Evolutionary conservation across 2,113 vertebrate genomes (phyloP), one percentile per base, ranked within the genome.

Genomic region (Lanius ludovicianus): DNA sequence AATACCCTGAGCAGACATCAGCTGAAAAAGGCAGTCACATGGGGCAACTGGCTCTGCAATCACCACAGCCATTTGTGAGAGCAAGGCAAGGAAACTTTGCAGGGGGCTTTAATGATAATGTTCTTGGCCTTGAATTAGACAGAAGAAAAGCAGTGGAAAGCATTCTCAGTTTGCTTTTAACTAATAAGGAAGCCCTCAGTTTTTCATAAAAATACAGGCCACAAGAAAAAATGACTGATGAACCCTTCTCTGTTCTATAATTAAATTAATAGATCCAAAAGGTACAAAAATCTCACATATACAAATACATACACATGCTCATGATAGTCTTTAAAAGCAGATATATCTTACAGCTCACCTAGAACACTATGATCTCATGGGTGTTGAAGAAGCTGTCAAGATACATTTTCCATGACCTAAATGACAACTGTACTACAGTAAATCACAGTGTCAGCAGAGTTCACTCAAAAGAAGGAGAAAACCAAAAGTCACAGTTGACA

Each of bases 401-500:
- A 79, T 44, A 64, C 10, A 39, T 78, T 75, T 75, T 60, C 70
- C 33, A 14, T 16, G 78, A 75, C 33, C 28, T 64, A 59, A 79
- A 41, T 69, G 77, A 89, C 68, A 93, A 17, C 30, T 78, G 25
- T 68, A 59, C 75, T 33, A 57, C 49, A 25, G 80, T 64, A 89
- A 89, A 93, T 74, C 46, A 85, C 39, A 74, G 15, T 41, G 44
- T 64, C 56, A 81, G 64, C 49, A 89, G 37, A 84, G 56, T 22
- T 82, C n/a, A 37, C 33, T 82, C 65, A 69, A 78, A 13, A 81
- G 63, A 24, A 83, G 28, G 35, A 89, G 46, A 47, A 73, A 92
- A 67, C 84, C 12, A 75, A 63, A 81, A 90, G 42, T 31, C 86
- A 90, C 37, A 71, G 73, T 30, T 89, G 60, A 87, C 30, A 75